Evolutionary conservation across 2,797 vertebrate genomes (phyloP), one percentile per base, ranked within the genome.

Genomic region (Oreochromis mossambicus): DNA sequence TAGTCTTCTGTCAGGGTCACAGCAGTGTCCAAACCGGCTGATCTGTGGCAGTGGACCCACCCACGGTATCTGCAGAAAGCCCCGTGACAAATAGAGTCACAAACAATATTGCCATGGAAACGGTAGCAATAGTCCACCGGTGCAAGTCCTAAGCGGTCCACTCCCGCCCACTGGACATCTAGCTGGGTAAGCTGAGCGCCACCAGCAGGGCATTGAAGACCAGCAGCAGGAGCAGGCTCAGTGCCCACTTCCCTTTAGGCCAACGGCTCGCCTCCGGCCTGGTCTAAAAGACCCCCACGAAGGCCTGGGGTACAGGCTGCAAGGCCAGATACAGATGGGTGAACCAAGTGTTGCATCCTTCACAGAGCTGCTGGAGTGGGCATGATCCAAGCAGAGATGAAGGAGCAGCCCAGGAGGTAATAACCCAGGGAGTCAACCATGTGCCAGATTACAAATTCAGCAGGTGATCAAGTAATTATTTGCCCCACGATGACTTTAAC

Each of bases 141-240:
- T 29, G 54, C 14, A 9, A 29, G 24, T 1, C 54, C 54, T 29
- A 56, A 56, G 54, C 14, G 3, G 24, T 56, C 14, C 54, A 56
- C 24, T 1, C 24, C 24, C 0, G 0, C 4, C 24, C 1, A 1
- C 7, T 5, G 54, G 24, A 56, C 13, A 56, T 56, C 54, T 56
- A 6, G 55, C 55, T 32, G 5, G 26, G 26, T 58, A 32, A 32
- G 55, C 26, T 32, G 55, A 58, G 55, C 13, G 2, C 26, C 55
- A 56, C 55, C 55, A 56, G 26, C 55, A 15, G 55, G 55, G 55
- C 55, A 32, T 32, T 32, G 55, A 29, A 58, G 55, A 14, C 32
- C 55, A 58, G 26, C 55, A 10, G 55, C 55, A 17, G 55, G 55
- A 41, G 10, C 10, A 12, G 38, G 38, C 11, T 41, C 38, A 41